phyloP scores from a whole-genome alignment of 2,888 invertebrate genomes.

The Eupithecia vulgata region DNA sequence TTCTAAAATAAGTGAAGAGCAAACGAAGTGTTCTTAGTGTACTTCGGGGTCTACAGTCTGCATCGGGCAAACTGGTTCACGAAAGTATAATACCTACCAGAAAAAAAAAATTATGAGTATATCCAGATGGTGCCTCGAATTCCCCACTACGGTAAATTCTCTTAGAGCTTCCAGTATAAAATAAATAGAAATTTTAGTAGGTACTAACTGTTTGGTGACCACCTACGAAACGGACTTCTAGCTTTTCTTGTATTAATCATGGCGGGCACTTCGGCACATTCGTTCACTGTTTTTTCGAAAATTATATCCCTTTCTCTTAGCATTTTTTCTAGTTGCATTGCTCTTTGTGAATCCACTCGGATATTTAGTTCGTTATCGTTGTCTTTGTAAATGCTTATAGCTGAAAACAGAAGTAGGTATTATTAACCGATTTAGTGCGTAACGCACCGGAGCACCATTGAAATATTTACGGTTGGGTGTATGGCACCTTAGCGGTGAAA shows the following conservation, averaged over 20 bases:
- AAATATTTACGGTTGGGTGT: too few relatives aligned
- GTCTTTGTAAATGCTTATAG: conserved; percentile 71
- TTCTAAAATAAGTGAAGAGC: not conserved
- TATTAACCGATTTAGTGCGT: too few relatives aligned
- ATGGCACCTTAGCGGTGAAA: too few relatives aligned
- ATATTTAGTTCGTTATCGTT: conserved; percentile 57
- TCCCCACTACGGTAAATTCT: not conserved
- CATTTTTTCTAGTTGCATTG: conserved; percentile 65
- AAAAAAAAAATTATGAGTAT: too few relatives aligned
- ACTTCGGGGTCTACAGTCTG: not conserved
- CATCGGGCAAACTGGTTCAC: too few relatives aligned
- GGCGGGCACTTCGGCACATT: conserved; percentile 42
- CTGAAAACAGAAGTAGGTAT: conserved; percentile 52
- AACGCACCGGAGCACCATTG: too few relatives aligned
- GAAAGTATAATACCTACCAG: too few relatives aligned
- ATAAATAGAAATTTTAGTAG: not conserved
- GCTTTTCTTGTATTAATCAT: conserved; percentile 29
- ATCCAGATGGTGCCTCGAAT: not conserved
- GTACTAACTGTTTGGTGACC: conserved; percentile 29
- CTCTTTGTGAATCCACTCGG: conserved; percentile 64
- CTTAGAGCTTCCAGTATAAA: not conserved
- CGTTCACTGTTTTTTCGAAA: conserved; percentile 56
- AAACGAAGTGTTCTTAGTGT: not conserved
- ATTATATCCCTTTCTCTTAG: conserved; percentile 65
- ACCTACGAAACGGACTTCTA: conserved; percentile 35